These are phyloP conservation scores for Crepidodera aurea DNA, from an alignment of 2,888 invertebrate species.

Conservation along the genomic window DNA sequence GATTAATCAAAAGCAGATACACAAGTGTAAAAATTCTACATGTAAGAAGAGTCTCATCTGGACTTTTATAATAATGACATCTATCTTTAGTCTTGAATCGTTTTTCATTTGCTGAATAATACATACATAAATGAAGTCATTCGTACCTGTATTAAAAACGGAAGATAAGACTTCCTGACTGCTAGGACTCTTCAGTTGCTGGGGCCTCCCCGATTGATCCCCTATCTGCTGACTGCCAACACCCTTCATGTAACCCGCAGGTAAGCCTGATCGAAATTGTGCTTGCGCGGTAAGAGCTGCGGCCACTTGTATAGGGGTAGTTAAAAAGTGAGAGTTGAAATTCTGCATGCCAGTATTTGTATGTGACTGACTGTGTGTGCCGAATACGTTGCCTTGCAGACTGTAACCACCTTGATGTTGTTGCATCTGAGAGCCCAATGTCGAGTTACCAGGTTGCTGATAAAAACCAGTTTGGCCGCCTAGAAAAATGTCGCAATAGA, in stretches of 20 bases:
- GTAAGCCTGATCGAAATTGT: constrained; percentile 70
- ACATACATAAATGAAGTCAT: too few species aligned
- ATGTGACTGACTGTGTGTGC: constrained; percentile 61
- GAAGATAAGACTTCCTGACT: constrained; percentile 65
- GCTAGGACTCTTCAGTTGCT: constrained; percentile 68
- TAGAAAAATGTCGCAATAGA: constrained; percentile 44
- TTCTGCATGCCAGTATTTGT: constrained; percentile 63
- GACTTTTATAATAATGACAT: too few species aligned
- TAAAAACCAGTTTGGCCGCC: constrained; percentile 64
- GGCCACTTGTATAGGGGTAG: constrained; percentile 70
- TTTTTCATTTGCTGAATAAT: too few species aligned
- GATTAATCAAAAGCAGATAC: too few species aligned
- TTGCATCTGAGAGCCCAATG: constrained; percentile 60
- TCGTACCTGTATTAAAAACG: constrained; percentile 66
- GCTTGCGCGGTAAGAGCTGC: constrained; percentile 69
- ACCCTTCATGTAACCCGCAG: constrained; percentile 60
- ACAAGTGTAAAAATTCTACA: too few species aligned
- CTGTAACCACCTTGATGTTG: constrained; percentile 62
- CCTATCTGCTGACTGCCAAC: constrained; percentile 52
- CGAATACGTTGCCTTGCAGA: constrained; percentile 64
- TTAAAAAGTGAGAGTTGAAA: constrained; percentile 66
- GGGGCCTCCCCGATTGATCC: constrained; percentile 58
- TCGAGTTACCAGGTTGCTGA: constrained; percentile 62
- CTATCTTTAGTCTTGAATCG: too few species aligned
- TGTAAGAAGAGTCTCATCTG: too few species aligned